Evolutionary conservation across 2,113 vertebrate genomes (phyloP), one percentile per base, ranked within the genome.

Genomic region (Cichladusa arquata): DNA sequence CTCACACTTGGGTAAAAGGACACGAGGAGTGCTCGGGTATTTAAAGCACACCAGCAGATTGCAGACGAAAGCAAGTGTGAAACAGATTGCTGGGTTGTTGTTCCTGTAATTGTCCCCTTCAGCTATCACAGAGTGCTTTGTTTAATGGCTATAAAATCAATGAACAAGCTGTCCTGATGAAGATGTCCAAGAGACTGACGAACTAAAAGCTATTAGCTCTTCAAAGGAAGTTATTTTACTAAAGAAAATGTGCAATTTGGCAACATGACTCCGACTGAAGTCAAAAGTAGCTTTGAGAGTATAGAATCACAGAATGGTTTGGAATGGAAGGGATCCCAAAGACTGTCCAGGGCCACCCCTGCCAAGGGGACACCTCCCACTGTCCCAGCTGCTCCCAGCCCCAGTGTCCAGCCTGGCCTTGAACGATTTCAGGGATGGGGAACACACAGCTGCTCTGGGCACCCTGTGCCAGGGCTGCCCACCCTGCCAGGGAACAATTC

Each of bases 141-240:
- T 96, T 92, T 88, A 95, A 96, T 92, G 92, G 96, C 95, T 95
- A 77, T 77, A 81, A 93, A 95, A 95, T 79, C 90, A 69, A 76
- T 81, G 88, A 94, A 94, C 96, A 97, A 97, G 95, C 96, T 97
- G 96, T 96, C 92, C 91, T 87, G 91, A 95, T 88, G 94, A 92
- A 96, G 91, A 92, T 71, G 92, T 94, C 95, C 92, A 89, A 78
- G 86, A 90, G 95, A 86, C 92, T 94, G 56, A 84, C 11, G 20
- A 73, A 88, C 79, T 44, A 47, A 57, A 65, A 95, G 85, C 92
- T 53, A 84, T 93, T 60, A 82, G 94, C 54, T 90, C 91, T 53
- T 61, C 25, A 44, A 76, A 93, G 57, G 73, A 89, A 91, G 86
- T 78, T 13, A 38, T 69, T 74, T 78, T 31, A n/a, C 72, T 20